Evolutionary conservation across 23 tunicate genomes (phyloP).

Genomic region (Diplosoma virens): DNA sequence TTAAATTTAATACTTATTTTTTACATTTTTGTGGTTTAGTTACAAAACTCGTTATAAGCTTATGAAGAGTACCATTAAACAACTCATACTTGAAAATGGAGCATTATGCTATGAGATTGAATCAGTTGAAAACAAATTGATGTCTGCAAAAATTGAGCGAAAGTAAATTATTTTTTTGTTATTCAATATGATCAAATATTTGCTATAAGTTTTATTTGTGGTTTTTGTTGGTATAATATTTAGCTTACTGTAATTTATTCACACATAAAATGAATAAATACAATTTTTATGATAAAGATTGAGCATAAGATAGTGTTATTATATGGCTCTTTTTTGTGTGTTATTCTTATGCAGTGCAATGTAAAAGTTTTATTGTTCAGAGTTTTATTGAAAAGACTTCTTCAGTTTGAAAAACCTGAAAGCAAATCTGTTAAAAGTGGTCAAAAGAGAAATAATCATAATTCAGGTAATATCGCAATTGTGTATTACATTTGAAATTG

Average conservation of each 20-base stretch:
- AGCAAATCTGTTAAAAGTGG: not conserved
- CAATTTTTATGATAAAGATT: too few species aligned
- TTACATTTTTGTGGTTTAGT: not conserved
- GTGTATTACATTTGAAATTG: not conserved
- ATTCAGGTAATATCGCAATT: not conserved
- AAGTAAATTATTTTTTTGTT: too few species aligned
- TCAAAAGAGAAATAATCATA: not conserved
- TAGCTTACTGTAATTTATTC: too few species aligned
- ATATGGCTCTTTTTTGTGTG: too few species aligned
- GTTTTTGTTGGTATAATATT: too few species aligned
- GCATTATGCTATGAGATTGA: not conserved
- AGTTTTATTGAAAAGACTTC: not conserved
- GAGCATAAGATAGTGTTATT: too few species aligned
- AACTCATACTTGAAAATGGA: conserved; percentile 11
- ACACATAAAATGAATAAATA: too few species aligned
- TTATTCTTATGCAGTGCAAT: too few species aligned
- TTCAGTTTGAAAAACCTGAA: conserved; percentile 20
- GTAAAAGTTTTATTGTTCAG: too few species aligned
- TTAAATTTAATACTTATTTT: too few species aligned
- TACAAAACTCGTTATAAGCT: not conserved
- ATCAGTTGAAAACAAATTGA: not conserved
- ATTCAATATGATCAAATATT: too few species aligned
- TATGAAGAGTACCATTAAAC: not conserved
- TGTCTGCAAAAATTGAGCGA: not conserved
- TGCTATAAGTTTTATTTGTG: too few species aligned